Conservation (phyloP, 2,797 vertebrate species). For the Tiaroga cobitis region DNA sequence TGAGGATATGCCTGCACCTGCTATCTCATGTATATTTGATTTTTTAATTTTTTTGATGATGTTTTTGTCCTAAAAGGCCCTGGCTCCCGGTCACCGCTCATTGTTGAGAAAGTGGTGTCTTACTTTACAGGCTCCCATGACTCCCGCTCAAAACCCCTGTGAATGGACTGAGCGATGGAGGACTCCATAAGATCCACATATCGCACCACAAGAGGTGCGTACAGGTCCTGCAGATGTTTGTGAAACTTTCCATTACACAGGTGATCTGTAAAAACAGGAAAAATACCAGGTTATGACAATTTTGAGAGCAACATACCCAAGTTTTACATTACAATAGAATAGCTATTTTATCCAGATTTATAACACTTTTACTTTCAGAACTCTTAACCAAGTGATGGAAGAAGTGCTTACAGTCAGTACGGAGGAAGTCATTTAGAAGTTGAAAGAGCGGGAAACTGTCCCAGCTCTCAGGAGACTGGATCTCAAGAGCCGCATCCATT, state of each 20-base stretch:
- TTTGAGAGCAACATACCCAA: background rate
- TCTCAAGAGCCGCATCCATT: slow-evolving; percentile 97
- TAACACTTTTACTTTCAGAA: background rate
- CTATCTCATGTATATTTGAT: background rate
- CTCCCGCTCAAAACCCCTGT: slow-evolving; percentile 99
- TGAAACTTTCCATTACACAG: slow-evolving; percentile 99
- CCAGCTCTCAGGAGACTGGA: slow-evolving; percentile 98
- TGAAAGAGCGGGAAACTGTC: slow-evolving; percentile 99
- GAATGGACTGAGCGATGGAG: slow-evolving; percentile 99
- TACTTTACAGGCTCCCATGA: slow-evolving; percentile 99
- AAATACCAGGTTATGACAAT: background rate
- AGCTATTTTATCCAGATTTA: background rate
- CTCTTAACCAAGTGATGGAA: background rate
- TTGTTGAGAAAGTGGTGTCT: slow-evolving; percentile 79
- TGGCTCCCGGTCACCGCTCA: slow-evolving; percentile 30
- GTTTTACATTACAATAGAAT: background rate
- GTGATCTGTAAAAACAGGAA: slow-evolving; percentile 86
- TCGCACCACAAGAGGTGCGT: slow-evolving; percentile 99
- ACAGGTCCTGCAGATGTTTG: slow-evolving; percentile 99
- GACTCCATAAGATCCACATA: slow-evolving; percentile 99
- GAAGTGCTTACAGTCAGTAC: slow-evolving; percentile 89
- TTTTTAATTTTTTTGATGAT: background rate
- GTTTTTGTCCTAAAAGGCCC: slow-evolving; percentile 45
- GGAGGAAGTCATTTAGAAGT: slow-evolving; percentile 98
- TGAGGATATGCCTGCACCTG: background rate